These are phyloP conservation scores for Nyctalus aviator DNA, from an alignment of 2,797 vertebrate species.

Conservation along the genomic window DNA sequence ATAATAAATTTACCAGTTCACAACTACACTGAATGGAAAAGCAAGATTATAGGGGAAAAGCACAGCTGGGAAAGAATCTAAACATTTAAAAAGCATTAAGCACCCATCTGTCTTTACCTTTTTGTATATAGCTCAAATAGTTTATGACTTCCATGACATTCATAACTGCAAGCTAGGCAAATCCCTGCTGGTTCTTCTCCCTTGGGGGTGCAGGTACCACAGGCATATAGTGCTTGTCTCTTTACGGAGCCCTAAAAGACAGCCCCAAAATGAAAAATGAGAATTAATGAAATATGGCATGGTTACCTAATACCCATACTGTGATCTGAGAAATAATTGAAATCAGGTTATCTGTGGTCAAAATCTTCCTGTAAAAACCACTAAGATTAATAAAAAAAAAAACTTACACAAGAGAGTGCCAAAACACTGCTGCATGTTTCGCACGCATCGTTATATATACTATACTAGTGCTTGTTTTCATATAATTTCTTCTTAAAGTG, in stretches of 20 bases:
- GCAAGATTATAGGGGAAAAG: not conserved
- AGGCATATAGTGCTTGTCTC: slow-evolving; percentile 96
- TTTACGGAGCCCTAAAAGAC: slow-evolving; percentile 93
- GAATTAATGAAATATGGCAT: not conserved
- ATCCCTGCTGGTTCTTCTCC: slow-evolving; percentile 94
- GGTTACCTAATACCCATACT: not conserved
- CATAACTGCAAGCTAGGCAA: slow-evolving; percentile 97
- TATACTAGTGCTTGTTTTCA: not conserved
- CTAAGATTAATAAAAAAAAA: slow-evolving; percentile 18
- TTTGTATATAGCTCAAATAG: slow-evolving; percentile 98
- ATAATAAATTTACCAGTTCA: not conserved
- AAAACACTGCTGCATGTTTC: not conserved
- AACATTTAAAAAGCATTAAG: slow-evolving; percentile 30
- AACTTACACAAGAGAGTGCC: not conserved
- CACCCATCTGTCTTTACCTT: slow-evolving; percentile 88
- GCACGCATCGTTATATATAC: not conserved
- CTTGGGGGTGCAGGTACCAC: slow-evolving; percentile 94
- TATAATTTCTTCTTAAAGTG: slow-evolving; percentile 45
- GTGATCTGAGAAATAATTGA: slow-evolving; percentile 42
- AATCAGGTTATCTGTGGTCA: not conserved
- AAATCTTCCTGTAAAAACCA: slow-evolving; percentile 33
- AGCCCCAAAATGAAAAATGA: slow-evolving; percentile 30
- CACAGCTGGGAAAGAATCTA: slow-evolving; percentile 3
- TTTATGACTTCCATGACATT: slow-evolving; percentile 96
- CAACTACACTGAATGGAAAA: slow-evolving; percentile 38